A percentile compares a stretch with the other conserved stretches of the same genome.
Conservation (phyloP, 2,113 vertebrate genomes). For the Zosterops hypoxanthus region DNA sequence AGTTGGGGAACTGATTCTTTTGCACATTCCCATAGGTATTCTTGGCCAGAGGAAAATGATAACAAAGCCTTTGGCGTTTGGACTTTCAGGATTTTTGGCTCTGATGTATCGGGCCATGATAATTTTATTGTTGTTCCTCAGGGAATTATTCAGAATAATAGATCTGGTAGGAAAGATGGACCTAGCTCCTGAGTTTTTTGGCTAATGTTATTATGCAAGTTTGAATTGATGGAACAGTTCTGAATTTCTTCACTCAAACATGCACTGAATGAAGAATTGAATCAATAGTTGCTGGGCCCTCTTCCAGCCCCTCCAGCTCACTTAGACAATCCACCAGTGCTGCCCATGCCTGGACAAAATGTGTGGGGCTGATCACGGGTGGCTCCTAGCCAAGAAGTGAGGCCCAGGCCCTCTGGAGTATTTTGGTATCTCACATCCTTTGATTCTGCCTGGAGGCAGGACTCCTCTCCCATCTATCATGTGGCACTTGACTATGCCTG, state of each 20-base stretch:
- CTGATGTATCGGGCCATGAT: neutral
- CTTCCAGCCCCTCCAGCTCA: neutral
- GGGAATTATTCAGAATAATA: neutral
- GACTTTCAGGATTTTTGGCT: neutral
- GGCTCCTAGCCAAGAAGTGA: neutral
- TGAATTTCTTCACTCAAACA: conserved; percentile 17
- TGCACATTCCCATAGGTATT: neutral
- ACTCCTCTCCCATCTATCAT: neutral
- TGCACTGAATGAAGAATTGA: neutral
- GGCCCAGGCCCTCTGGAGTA: neutral
- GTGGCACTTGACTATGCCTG: neutral
- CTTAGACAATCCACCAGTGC: neutral
- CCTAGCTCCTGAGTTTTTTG: neutral
- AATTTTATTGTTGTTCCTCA: neutral
- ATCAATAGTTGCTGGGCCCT: conserved; percentile 3
- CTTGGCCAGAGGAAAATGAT: neutral
- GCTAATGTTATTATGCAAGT: neutral
- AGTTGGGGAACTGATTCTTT: neutral
- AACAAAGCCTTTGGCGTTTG: neutral
- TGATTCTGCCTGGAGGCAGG: neutral
- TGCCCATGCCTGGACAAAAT: neutral
- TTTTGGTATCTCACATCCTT: neutral
- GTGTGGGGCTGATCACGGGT: accelerated
- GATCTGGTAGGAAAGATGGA: neutral
- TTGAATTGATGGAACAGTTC: neutral